Percentiles rank a stretch among this genome's conserved stretches.
These are phyloP conservation scores for Lepidocolaptes lacrymiger DNA, from an alignment of 2,797 vertebrate species.

Conservation along the genomic window DNA sequence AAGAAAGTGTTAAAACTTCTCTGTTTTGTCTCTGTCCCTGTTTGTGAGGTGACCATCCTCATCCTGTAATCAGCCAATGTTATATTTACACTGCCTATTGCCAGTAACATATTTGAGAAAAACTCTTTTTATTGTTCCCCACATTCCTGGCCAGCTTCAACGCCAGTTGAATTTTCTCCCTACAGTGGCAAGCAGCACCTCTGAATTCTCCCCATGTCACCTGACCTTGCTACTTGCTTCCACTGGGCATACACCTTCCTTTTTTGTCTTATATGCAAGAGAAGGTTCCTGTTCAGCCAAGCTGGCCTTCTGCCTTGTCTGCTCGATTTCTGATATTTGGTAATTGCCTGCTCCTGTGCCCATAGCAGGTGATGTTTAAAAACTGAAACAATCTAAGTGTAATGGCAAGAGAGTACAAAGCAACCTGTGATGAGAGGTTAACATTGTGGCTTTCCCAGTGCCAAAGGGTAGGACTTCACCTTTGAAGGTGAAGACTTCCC, in stretches of 20 bases:
- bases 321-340: background rate
- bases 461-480: background rate
- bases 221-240: background rate
- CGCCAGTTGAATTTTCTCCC: background rate
- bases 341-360: background rate
- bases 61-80: background rate
- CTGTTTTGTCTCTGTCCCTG: background rate
- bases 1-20: background rate
- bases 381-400: background rate
- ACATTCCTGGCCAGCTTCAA: background rate
- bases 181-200: background rate
- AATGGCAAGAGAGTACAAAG: background rate
- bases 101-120: background rate
- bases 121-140: background rate
- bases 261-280: background rate
- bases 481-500: background rate
- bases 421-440: fast-evolving
- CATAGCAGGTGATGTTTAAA: background rate
- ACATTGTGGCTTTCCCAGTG: fast-evolving
- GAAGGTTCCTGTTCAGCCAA: background rate
- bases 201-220: background rate
- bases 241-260: background rate
- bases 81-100: background rate
- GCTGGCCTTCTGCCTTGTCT: background rate
- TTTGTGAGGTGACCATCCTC: background rate